Percentiles rank a stretch among this genome's conserved stretches.
Conservation (phyloP, 2,888 invertebrate genomes). For the Trichopoda pennipes region DNA sequence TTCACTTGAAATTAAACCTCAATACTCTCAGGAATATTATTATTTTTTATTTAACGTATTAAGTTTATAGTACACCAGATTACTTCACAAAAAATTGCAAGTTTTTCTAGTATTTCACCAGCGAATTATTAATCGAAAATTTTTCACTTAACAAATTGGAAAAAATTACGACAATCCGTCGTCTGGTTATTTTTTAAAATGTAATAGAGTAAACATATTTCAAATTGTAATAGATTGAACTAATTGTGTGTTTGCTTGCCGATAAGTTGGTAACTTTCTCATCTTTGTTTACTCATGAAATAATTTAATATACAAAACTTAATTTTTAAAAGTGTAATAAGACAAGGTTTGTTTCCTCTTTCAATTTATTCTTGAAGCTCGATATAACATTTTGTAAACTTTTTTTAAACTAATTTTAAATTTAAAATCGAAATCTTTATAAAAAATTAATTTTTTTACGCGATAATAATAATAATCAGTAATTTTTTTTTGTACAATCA, state of each 20-base stretch:
- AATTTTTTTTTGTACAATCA: too few relatives aligned
- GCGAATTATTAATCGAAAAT: constrained; percentile 64
- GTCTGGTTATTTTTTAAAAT: constrained; percentile 66
- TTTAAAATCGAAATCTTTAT: too few relatives aligned
- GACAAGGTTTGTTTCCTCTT: too few relatives aligned
- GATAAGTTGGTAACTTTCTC: constrained; percentile 8
- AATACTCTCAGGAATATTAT: constrained; percentile 31
- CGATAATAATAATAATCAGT: too few relatives aligned
- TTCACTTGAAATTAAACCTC: constrained; percentile 61
- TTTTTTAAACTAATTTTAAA: too few relatives aligned
- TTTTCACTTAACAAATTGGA: constrained; percentile 68
- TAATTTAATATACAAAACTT: too few relatives aligned
- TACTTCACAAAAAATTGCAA: constrained; percentile 49
- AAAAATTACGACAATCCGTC: constrained; percentile 73
- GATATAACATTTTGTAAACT: too few relatives aligned
- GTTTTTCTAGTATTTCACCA: constrained; percentile 55
- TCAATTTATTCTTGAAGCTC: too few relatives aligned
- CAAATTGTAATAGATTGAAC: constrained; percentile 66
- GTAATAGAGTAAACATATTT: constrained; percentile 72
- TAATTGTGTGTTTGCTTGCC: neutral
- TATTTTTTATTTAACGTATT: constrained; percentile 22
- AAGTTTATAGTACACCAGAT: constrained; percentile 19
- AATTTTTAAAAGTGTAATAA: too few relatives aligned
- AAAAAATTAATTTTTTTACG: too few relatives aligned
- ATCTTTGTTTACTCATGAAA: neutral